Evolutionary conservation across 2,113 vertebrate genomes (phyloP).

Genomic region (Mola mola): DNA sequence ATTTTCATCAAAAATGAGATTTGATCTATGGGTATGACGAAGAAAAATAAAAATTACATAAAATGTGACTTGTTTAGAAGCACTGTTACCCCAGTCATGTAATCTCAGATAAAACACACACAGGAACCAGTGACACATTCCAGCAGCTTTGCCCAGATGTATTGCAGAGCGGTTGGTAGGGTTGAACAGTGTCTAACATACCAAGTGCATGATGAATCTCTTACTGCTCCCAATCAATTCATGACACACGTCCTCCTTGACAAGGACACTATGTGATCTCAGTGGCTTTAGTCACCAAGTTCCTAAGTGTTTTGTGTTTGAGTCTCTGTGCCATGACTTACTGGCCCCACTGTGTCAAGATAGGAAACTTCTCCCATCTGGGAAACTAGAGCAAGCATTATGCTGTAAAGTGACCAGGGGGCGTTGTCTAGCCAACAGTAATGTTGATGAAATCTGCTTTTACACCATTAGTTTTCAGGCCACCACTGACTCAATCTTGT

Average conservation of each 20-base stretch:
- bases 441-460: not conserved
- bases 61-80: not conserved
- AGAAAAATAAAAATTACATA: too few relatives aligned
- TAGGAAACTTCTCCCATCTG: not conserved
- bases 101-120: slow-evolving; percentile 9
- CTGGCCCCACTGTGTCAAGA: slow-evolving; percentile 12
- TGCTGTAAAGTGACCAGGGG: not conserved
- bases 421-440: not conserved
- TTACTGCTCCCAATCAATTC: slow-evolving; percentile 28
- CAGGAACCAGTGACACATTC: slow-evolving; percentile 19
- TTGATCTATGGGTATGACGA: not conserved
- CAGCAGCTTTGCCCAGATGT: slow-evolving; percentile 21
- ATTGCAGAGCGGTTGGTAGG: not conserved
- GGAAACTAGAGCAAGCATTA: not conserved
- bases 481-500: too few relatives aligned
- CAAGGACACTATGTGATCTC: not conserved
- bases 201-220: slow-evolving; percentile 35
- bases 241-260: slow-evolving; percentile 4
- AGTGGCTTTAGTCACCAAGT: slow-evolving; percentile 3
- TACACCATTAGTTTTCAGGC: too few relatives aligned
- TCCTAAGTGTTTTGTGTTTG: not conserved
- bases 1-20: not conserved
- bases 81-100: slow-evolving; percentile 3
- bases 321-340: not conserved
- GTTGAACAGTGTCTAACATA: slow-evolving; percentile 35